A percentile compares a stretch with the other conserved stretches of the same genome.
Evolutionary conservation across 2,888 invertebrate genomes (phyloP).

Genomic region (Caenorhabditis wallacei): DNA sequence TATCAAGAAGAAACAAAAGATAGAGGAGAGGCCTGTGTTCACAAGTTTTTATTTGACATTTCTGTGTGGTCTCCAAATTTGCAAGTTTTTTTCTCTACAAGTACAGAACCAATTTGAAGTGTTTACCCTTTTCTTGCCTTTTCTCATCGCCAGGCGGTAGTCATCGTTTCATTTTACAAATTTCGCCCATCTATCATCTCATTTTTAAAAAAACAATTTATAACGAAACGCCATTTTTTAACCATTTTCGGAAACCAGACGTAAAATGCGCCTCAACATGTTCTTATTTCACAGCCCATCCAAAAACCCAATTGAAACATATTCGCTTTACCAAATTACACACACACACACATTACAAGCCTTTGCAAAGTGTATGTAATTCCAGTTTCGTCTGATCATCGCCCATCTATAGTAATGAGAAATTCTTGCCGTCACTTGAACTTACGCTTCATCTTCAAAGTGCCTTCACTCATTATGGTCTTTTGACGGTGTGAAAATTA

Average conservation of each 20-base stretch:
- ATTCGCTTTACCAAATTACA: slow-evolving; percentile 64
- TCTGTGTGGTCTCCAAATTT: slow-evolving; percentile 16
- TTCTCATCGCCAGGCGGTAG: slow-evolving; percentile 4
- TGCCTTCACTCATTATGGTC: slow-evolving; percentile 34
- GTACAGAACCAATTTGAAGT: slow-evolving; percentile 46
- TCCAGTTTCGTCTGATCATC: slow-evolving; percentile 61
- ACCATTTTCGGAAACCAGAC: slow-evolving; percentile 43
- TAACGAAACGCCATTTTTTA: slow-evolving; percentile 23
- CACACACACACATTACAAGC: slow-evolving; percentile 47
- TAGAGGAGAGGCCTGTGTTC: slow-evolving; percentile 18
- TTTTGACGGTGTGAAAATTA: slow-evolving; percentile 50
- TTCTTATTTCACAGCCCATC: slow-evolving; percentile 49
- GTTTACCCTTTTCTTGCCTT: slow-evolving; percentile 31
- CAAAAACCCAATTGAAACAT: slow-evolving; percentile 61
- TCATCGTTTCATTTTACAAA: slow-evolving; percentile 11
- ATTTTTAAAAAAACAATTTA: slow-evolving; percentile 32
- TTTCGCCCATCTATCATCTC: slow-evolving; percentile 20
- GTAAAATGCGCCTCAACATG: slow-evolving; percentile 37
- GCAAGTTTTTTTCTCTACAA: slow-evolving; percentile 19
- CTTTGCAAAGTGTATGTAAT: slow-evolving; percentile 58
- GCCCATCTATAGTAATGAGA: slow-evolving; percentile 59
- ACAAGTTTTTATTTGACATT: slow-evolving; percentile 13
- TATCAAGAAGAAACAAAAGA: slow-evolving; percentile 35
- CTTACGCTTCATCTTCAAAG: slow-evolving; percentile 57
- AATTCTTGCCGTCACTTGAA: slow-evolving; percentile 55